Base-by-base conservation (phyloP, 2,113 vertebrate species). In the Turdus rufiventris region DNA sequence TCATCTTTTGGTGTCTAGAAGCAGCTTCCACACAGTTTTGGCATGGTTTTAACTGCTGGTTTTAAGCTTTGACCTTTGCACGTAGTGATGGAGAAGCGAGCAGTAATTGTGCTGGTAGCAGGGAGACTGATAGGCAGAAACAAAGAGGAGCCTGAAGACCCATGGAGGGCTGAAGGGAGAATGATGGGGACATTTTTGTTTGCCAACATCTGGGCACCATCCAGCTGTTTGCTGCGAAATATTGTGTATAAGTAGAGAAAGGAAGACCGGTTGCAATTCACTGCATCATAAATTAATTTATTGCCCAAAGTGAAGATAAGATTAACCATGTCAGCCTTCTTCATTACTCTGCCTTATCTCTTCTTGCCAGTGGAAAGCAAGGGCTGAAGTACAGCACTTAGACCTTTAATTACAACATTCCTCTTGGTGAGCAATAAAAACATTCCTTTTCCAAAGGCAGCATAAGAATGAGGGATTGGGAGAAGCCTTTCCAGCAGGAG, bases 111-210 rank as follows among this genome's bases (percentile, higher is more conserved):
- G 33, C 34, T 62, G 28, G 28, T 57, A 53, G 13, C 40, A 57
- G 28, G 36, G 53, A 79, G 18, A 56, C 2, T 56, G 70, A 75
- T 48, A 18, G 4, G 21, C 21, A 68, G 57, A 75, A 62, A 61
- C 54, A 47, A 73, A 56, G 18, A 89, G 53, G 10, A 60, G 9
- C 20, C n/a, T 78, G 66, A 25, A 65, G 28, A 68, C 14, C 57
- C 31, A 11, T 25, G 48, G 16, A n/a, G 29, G 21, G 23, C 33
- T 68, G 42, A 73, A 85, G n/a, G 53, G 10, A 78, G n/a, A 85
- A 33, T 14, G 29, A 63, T n/a, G 31, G 1, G 23, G 20, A 5
- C 0, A 0, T 3, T 42, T 51, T 4, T 62, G 14, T 21, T 72
- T 48, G n/a, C 25, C 77, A 34, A 3, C 50, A 42, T 48, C 54